phyloP scores from a whole-genome alignment of 2,113 vertebrate genomes.

The Peucedramus taeniatus region DNA sequence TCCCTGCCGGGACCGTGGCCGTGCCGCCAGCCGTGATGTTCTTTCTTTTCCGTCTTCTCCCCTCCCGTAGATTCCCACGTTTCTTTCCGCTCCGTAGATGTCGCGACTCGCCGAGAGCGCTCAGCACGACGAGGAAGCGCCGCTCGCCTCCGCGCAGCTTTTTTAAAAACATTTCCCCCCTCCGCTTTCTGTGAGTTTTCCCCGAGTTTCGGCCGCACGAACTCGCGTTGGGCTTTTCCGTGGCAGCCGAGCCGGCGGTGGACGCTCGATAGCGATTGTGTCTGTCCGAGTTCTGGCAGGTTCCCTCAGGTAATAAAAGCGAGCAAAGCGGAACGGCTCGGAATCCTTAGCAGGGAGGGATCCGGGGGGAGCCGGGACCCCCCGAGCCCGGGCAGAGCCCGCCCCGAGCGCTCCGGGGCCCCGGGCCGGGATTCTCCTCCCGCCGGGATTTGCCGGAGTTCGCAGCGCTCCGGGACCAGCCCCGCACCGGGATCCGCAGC shows the following conservation, averaged over 20 bases:
- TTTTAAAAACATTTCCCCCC: accelerated
- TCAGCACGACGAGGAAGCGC: neutral
- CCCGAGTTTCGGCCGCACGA: neutral
- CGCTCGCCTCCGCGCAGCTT: neutral
- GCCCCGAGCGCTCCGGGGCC: neutral
- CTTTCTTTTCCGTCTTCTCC: neutral
- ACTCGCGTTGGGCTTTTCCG: neutral
- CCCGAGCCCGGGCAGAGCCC: neutral
- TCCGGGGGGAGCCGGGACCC: neutral
- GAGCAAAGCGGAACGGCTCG: neutral
- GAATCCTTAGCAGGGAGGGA: neutral
- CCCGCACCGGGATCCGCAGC: neutral
- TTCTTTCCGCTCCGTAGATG: neutral
- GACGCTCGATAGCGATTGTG: neutral
- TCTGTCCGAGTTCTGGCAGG: conserved; percentile 18
- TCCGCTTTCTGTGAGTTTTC: neutral
- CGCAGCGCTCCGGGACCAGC: neutral
- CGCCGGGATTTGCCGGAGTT: too few relatives aligned
- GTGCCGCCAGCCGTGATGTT: conserved; percentile 42
- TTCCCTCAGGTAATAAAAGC: conserved; percentile 49
- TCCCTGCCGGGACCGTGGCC: conserved; percentile 36
- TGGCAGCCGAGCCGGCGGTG: neutral
- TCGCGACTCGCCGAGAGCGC: neutral
- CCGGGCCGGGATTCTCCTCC: neutral
- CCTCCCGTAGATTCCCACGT: neutral